Conservation (phyloP, 2,888 invertebrate genomes). For the Smittia aterrima region DNA sequence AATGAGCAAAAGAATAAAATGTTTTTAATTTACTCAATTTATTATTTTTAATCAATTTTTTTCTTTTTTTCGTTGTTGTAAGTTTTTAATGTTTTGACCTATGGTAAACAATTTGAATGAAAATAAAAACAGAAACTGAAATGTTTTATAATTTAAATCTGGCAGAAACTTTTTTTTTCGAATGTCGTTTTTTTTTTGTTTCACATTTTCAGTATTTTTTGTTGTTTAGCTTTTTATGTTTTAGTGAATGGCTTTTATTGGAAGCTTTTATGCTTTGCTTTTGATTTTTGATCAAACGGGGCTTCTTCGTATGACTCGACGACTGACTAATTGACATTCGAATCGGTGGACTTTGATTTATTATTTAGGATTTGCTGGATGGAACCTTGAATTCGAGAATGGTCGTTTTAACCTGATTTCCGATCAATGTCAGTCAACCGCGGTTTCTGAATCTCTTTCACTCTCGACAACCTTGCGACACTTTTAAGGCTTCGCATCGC, state of each 20-base stretch:
- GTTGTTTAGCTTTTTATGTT: neutral
- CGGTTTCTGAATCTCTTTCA: no score
- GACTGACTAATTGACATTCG: neutral
- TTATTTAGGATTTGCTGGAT: no score
- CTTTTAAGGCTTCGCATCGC: no score
- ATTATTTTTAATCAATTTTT: neutral
- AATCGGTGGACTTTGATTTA: neutral
- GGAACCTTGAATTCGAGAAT: no score
- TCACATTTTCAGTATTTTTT: neutral
- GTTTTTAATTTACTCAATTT: neutral
- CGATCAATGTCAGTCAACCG: no score
- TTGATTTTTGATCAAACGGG: neutral
- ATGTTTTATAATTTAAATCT: conserved; percentile 21
- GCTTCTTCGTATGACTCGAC: neutral
- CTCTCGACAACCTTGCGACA: no score
- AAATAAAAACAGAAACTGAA: neutral
- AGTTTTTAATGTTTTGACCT: neutral
- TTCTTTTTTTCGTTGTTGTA: neutral
- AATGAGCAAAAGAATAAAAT: conserved; percentile 22
- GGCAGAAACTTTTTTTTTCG: neutral
- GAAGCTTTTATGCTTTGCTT: neutral
- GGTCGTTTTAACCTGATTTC: no score
- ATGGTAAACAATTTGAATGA: neutral
- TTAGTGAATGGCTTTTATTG: neutral
- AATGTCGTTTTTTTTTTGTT: neutral